Conservation (phyloP, 1,140 invertebrate genomes). For the Andricus grossulariae region DNA sequence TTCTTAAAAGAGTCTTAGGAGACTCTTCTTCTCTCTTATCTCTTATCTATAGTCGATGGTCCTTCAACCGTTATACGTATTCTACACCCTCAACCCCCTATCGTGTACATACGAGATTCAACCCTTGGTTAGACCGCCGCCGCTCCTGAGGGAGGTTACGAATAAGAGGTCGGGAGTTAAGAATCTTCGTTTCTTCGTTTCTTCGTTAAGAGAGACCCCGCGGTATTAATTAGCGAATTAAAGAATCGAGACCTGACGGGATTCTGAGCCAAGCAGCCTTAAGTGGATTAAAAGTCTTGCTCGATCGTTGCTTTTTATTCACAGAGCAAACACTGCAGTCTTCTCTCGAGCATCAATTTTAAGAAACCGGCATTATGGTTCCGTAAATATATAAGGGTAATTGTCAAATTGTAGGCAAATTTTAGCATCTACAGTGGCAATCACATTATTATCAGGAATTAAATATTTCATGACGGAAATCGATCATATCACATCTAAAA, state of each 20-base stretch:
- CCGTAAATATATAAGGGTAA: conserved; percentile 42
- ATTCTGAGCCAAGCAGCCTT: conserved; percentile 31
- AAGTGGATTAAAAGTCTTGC: conserved; percentile 63
- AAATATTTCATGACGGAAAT: no score
- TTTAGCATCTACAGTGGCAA: no score
- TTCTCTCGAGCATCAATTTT: conserved; percentile 35
- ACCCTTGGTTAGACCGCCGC: conserved; percentile 23
- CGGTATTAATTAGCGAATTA: conserved; percentile 72
- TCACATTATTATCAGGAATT: no score
- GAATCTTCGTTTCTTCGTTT: conserved; percentile 51
- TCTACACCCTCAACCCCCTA: conserved; percentile 32
- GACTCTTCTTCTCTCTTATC: conserved; percentile 48
- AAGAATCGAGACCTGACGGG: conserved; percentile 58
- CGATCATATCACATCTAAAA: no score
- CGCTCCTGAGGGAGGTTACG: conserved; percentile 52
- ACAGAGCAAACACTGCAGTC: conserved; percentile 52
- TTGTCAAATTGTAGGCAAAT: no score
- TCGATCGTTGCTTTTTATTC: conserved; percentile 56
- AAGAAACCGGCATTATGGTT: background rate
- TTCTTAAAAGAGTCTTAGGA: conserved; percentile 72
- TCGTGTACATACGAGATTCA: conserved; percentile 61
- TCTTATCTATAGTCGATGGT: conserved; percentile 72
- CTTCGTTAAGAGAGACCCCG: conserved; percentile 58
- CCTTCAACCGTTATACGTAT: conserved; percentile 63
- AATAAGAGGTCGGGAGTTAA: conserved; percentile 47